phyloP scores from a whole-genome alignment of 2,888 invertebrate species.

The Plutella xylostella region DNA sequence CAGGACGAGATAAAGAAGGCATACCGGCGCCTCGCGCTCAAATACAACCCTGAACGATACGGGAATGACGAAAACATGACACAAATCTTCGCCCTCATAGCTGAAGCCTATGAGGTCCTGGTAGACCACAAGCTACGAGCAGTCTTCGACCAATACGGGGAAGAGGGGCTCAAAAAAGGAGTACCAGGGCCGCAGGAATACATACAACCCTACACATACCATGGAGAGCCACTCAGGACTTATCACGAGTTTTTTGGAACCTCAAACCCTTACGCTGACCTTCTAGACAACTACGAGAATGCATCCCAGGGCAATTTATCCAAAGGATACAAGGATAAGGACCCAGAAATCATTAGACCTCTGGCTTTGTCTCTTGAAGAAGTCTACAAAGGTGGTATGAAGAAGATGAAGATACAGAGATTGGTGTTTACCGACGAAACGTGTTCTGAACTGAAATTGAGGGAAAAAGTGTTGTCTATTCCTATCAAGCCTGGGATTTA shows the following conservation, averaged over 20 bases:
- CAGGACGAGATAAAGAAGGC: conserved; percentile 80
- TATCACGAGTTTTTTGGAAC: conserved; percentile 87
- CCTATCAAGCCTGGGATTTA: conserved; percentile 81
- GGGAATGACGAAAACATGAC: conserved; percentile 53
- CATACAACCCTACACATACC: conserved; percentile 82
- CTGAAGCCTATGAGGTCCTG: conserved; percentile 85
- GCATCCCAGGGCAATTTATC: conserved; percentile 74
- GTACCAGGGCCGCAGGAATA: conserved; percentile 76
- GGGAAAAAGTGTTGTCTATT: conserved; percentile 80
- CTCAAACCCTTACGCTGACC: conserved; percentile 83
- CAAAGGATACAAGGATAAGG: conserved; percentile 73
- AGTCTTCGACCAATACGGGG: conserved; percentile 91
- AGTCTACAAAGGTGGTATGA: conserved; percentile 79
- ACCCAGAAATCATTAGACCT: conserved; percentile 55
- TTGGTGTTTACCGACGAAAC: conserved; percentile 75
- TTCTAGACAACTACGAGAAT: conserved; percentile 74
- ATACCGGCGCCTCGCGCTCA: conserved; percentile 67
- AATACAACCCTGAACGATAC: conserved; percentile 71
- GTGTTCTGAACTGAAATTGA: conserved; percentile 70
- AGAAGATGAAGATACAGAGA: conserved; percentile 85
- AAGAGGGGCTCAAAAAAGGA: conserved; percentile 86
- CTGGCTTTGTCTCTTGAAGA: conserved; percentile 65
- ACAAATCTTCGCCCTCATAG: conserved; percentile 72
- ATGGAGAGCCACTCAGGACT: conserved; percentile 81
- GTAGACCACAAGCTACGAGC: conserved; percentile 75